Percentiles rank a stretch among this genome's conserved stretches.
Evolutionary conservation across 2,888 invertebrate genomes (phyloP).

Genomic region (Ferrisia virgata): DNA sequence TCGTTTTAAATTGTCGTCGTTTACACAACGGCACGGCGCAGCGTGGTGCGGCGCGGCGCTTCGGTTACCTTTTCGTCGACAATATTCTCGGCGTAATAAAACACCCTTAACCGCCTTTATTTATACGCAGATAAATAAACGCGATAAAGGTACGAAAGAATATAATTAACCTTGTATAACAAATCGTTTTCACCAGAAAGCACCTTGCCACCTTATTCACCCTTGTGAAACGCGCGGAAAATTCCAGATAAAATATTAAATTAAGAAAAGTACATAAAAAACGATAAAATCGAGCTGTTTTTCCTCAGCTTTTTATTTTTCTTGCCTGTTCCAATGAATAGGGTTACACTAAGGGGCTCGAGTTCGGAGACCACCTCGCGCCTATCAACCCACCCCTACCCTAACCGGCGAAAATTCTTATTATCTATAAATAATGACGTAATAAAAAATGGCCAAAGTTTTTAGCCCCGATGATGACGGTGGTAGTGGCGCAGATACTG

Average conservation of each 20-base stretch:
- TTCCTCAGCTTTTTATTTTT: background rate
- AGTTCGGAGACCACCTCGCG: background rate
- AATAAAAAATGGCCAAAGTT: conserved; percentile 20
- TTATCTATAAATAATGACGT: conserved; percentile 28
- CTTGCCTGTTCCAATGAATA: too few species aligned
- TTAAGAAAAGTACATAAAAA: conserved; percentile 25
- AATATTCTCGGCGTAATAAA: background rate
- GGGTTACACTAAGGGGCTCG: background rate
- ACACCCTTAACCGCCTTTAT: background rate
- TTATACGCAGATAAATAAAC: conserved; percentile 1
- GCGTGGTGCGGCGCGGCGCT: too few species aligned
- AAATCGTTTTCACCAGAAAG: background rate
- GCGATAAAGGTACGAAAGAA: conserved; percentile 15
- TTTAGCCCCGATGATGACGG: background rate
- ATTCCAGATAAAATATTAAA: background rate
- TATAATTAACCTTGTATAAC: conserved; percentile 6
- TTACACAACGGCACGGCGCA: background rate
- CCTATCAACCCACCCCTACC: background rate
- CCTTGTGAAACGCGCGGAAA: background rate
- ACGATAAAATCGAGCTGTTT: conserved; percentile 12
- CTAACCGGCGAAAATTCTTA: background rate
- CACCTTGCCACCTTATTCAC: background rate
- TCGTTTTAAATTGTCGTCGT: background rate
- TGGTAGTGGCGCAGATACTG: background rate
- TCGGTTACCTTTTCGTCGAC: background rate